phyloP scores from a whole-genome alignment of 2,797 vertebrate species.

The Apogon talboti region DNA sequence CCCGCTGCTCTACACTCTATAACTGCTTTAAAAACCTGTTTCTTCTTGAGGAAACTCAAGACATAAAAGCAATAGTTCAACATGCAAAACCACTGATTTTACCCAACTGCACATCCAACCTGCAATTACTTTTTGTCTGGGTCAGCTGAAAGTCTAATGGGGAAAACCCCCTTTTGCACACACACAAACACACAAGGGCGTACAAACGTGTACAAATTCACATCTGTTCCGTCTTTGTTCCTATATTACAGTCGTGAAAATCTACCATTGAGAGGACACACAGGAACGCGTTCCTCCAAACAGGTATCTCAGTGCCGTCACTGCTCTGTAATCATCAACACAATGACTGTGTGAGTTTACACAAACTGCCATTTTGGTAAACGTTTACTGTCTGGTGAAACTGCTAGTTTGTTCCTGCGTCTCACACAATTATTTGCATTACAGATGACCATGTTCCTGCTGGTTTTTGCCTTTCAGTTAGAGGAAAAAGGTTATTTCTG shows the following conservation, averaged over 20 bases:
- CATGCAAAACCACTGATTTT: constrained; percentile 50
- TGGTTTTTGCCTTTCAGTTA: constrained; percentile 44
- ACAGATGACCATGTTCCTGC: constrained; percentile 39
- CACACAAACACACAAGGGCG: constrained; percentile 38
- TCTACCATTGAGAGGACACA: constrained; percentile 43
- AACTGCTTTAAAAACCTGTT: constrained; percentile 41
- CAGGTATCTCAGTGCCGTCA: constrained; percentile 25
- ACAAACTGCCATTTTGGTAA: constrained; percentile 61
- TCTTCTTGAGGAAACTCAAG: constrained; percentile 39
- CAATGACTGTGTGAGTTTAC: constrained; percentile 72
- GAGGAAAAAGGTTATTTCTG: constrained; percentile 15
- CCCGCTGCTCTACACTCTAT: constrained; percentile 41
- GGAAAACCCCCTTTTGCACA: constrained; percentile 22
- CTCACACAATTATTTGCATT: constrained; percentile 44
- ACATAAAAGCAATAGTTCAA: constrained; percentile 41
- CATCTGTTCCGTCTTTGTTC: constrained; percentile 77
- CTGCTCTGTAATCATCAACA: constrained; percentile 76
- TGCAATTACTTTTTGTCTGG: constrained; percentile 64
- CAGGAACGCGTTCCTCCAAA: constrained; percentile 49
- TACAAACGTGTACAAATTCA: constrained; percentile 28
- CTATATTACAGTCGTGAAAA: constrained; percentile 56
- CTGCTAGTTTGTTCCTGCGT: constrained; percentile 59
- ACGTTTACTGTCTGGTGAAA: constrained; percentile 69
- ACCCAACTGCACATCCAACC: constrained; percentile 31
- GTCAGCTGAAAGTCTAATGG: constrained; percentile 59